Conservation (phyloP, 2,797 vertebrate species). For the Arrhamphus sclerolepis region DNA sequence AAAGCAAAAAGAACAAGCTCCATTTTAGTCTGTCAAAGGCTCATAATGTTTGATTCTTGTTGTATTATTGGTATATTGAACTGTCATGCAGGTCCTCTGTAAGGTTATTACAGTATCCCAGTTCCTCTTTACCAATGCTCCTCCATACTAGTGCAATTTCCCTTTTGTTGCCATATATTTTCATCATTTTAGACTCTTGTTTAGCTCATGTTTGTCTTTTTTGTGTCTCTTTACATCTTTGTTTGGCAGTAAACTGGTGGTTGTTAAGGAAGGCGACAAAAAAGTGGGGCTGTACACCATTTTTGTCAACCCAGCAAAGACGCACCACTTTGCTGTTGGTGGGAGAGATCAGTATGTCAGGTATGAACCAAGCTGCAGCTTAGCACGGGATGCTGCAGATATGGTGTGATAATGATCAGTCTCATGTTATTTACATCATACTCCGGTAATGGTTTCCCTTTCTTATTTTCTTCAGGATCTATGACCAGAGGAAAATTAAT, state of each 20-base stretch:
- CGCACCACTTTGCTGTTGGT: constrained; percentile 94
- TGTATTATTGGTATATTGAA: no score
- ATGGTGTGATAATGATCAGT: neutral
- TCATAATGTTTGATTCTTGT: neutral
- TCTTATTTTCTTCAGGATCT: constrained; percentile 82
- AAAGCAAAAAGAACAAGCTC: no score
- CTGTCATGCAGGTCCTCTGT: no score
- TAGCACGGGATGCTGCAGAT: neutral
- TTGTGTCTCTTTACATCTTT: constrained; percentile 26
- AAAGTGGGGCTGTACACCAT: constrained; percentile 97
- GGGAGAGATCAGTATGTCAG: constrained; percentile 95
- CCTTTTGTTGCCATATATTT: neutral
- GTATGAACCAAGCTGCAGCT: constrained; percentile 71
- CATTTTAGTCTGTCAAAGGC: neutral
- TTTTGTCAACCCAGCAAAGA: constrained; percentile 93
- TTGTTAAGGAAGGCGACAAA: constrained; percentile 96
- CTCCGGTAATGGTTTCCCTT: neutral
- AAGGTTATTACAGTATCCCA: neutral
- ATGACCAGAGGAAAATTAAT: constrained; percentile 95
- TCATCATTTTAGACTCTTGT: neutral
- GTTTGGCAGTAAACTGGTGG: constrained; percentile 88
- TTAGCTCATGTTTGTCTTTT: constrained; percentile 6
- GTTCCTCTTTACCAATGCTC: neutral
- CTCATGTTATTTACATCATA: neutral
- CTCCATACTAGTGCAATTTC: constrained; percentile 1